Evolutionary conservation across 2,113 vertebrate genomes (phyloP).

Genomic region (Theristicus caerulescens): DNA sequence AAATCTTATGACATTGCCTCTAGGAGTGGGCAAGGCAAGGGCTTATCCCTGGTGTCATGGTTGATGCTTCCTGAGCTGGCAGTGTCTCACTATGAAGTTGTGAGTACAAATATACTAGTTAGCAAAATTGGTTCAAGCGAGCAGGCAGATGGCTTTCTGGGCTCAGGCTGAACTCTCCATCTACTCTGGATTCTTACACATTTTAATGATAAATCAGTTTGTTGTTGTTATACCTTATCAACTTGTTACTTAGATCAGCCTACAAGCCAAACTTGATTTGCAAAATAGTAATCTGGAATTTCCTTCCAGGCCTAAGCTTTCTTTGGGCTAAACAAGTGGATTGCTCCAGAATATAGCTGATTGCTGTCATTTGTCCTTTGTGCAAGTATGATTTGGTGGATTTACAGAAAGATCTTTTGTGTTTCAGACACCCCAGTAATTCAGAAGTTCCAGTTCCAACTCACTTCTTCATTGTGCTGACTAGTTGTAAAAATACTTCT

Average conservation of each 20-base stretch:
- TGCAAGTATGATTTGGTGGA: not conserved
- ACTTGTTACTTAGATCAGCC: not conserved
- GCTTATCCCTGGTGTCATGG: not conserved
- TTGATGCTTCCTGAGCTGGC: not conserved
- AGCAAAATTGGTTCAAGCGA: not conserved
- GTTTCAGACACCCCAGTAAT: conserved; percentile 54
- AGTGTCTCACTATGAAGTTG: not conserved
- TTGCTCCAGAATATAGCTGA: not conserved
- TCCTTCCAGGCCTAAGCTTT: not conserved
- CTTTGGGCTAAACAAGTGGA: not conserved
- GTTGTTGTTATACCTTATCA: not conserved
- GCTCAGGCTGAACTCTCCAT: not conserved
- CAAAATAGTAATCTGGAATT: not conserved
- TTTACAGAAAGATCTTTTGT: not conserved
- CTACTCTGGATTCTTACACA: not conserved
- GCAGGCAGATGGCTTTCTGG: not conserved
- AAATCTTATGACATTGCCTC: not conserved
- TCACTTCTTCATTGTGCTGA: conserved; percentile 90
- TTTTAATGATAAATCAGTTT: not conserved
- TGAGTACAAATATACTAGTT: not conserved
- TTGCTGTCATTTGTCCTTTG: not conserved
- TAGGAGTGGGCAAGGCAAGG: not conserved
- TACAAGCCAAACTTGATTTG: not conserved
- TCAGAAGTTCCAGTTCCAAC: conserved; percentile 79
- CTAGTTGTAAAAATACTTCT: conserved; percentile 82